Evolutionary conservation across 2,888 invertebrate species (phyloP).

Genomic region (Macrosoma leucophasiata): DNA sequence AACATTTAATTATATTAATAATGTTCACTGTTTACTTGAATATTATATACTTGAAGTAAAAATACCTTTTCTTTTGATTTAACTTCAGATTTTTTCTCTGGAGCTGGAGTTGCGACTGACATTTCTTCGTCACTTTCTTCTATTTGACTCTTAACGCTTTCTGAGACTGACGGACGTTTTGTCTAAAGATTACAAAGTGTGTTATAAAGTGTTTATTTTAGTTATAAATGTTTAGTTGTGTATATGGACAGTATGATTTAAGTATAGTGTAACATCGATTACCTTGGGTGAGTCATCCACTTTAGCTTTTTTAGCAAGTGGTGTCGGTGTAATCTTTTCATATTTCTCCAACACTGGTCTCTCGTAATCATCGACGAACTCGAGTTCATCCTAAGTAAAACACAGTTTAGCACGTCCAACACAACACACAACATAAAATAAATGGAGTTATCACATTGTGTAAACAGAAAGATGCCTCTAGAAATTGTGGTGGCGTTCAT

Average conservation of each 20-base stretch:
- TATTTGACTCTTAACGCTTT: conserved; percentile 60
- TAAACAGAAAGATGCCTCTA: too few relatives aligned
- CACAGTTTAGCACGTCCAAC: conserved; percentile 53
- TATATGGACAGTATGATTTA: conserved; percentile 9
- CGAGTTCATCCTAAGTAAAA: conserved; percentile 65
- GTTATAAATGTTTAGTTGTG: conserved; percentile 10
- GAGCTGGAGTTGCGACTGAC: conserved; percentile 47
- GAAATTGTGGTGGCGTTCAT: too few relatives aligned
- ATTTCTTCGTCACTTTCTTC: conserved; percentile 62
- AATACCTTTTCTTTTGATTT: conserved; percentile 47
- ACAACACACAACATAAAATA: conserved; percentile 36
- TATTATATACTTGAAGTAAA: not conserved
- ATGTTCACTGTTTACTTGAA: not conserved
- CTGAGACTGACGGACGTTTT: conserved; percentile 62
- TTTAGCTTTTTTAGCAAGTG: conserved; percentile 68
- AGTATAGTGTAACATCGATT: conserved; percentile 40
- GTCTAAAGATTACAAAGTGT: conserved; percentile 37
- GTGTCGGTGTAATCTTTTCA: conserved; percentile 76
- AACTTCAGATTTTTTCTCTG: conserved; percentile 56
- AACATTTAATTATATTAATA: not conserved
- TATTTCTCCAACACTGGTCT: conserved; percentile 84
- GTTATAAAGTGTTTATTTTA: conserved; percentile 13
- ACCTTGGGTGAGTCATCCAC: conserved; percentile 66
- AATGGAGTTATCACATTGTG: conserved; percentile 7
- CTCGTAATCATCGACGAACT: conserved; percentile 83